Conservation (phyloP, 2,797 vertebrate genomes). For the Semotilus atromaculatus region DNA sequence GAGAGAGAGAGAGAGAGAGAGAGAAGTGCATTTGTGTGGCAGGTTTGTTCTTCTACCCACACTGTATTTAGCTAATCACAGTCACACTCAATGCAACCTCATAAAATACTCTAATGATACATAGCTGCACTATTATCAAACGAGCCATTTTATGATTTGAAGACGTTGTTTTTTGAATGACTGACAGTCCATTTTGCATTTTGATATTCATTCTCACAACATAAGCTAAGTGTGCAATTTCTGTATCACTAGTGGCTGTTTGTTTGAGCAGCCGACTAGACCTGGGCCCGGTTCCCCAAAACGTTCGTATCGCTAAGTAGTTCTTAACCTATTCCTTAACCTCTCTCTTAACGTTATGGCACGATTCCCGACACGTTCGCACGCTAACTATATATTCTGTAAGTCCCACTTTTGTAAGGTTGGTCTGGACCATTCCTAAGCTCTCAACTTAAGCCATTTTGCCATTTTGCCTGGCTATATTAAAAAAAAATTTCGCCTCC, state of each 20-base stretch:
- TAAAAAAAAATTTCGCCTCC: too few relatives aligned
- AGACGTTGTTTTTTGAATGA: neutral
- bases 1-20: neutral
- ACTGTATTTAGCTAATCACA: slow-evolving; percentile 16
- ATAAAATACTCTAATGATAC: slow-evolving; percentile 1
- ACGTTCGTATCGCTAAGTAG: too few relatives aligned
- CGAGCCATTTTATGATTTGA: neutral
- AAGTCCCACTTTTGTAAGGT: too few relatives aligned
- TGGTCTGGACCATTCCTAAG: too few relatives aligned
- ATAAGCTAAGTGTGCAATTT: neutral
- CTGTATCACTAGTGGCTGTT: neutral
- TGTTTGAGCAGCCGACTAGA: neutral
- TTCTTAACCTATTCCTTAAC: too few relatives aligned
- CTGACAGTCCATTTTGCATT: neutral
- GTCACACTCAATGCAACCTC: neutral
- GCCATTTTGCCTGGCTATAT: too few relatives aligned
- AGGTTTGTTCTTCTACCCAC: slow-evolving; percentile 3
- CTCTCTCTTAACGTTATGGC: too few relatives aligned
- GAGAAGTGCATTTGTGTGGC: neutral
- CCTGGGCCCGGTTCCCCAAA: too few relatives aligned
- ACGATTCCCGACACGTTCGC: too few relatives aligned
- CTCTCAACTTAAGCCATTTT: too few relatives aligned
- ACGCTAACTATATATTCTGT: too few relatives aligned
- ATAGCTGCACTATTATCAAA: neutral
- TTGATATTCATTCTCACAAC: neutral